These are phyloP conservation scores for Hydrotaea diabolus DNA, from an alignment of 2,888 invertebrate genomes.

Conservation along the genomic window DNA sequence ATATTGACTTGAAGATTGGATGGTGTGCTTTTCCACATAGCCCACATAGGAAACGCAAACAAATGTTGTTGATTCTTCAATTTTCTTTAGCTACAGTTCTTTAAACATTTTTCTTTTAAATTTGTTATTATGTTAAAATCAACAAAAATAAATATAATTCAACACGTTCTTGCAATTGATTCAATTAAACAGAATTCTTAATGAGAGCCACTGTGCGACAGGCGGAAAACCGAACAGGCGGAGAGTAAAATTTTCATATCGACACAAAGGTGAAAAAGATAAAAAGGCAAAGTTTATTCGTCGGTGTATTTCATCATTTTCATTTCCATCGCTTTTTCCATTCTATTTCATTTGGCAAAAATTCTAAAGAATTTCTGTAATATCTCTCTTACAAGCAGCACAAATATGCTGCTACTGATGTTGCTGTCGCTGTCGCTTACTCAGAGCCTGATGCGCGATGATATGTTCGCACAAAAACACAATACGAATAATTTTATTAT, in stretches of 20 bases:
- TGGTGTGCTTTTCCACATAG: too few species aligned
- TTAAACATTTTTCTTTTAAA: too few species aligned
- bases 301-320: slow-evolving; percentile 15
- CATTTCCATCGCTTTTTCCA: slow-evolving; percentile 4
- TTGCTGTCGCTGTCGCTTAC: background rate
- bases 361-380: slow-evolving; percentile 43
- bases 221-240: background rate
- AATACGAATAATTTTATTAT: slow-evolving; percentile 55
- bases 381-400: slow-evolving; percentile 15
- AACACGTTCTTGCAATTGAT: too few species aligned
- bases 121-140: too few species aligned
- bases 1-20: too few species aligned
- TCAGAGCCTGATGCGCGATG: background rate
- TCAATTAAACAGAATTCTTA: too few species aligned
- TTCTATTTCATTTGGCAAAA: slow-evolving; percentile 35
- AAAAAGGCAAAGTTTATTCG: slow-evolving; percentile 55
- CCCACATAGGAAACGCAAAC: too few species aligned
- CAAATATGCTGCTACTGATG: background rate
- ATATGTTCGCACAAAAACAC: slow-evolving; percentile 9
- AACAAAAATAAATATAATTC: too few species aligned
- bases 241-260: slow-evolving; percentile 28
- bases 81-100: too few species aligned
- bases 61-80: too few species aligned
- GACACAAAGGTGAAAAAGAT: slow-evolving; percentile 61
- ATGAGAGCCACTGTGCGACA: background rate